Conservation (phyloP, 2,888 invertebrate genomes). For the Myopa tessellatipennis region DNA sequence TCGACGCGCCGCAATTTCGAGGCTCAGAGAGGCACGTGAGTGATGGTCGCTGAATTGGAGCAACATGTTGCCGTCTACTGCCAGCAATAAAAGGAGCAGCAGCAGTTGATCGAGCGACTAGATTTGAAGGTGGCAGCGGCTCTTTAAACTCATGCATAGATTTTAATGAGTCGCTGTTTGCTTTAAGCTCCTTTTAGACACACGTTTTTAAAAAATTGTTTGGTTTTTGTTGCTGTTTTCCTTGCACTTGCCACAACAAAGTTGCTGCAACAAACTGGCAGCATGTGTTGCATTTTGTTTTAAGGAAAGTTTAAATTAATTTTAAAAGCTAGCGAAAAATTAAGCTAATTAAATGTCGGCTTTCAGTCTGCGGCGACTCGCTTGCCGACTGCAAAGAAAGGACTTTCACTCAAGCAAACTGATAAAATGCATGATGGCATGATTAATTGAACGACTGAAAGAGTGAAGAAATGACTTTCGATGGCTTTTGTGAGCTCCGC, state of each 20-base stretch:
- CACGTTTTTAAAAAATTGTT: neutral
- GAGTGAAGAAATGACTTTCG: too few species aligned
- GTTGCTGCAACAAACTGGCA: neutral
- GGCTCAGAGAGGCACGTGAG: conserved; percentile 22
- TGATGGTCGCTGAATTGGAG: conserved; percentile 25
- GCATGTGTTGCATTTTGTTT: neutral
- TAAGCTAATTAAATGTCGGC: conserved; percentile 3
- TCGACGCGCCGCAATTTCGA: neutral
- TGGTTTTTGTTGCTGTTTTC: neutral
- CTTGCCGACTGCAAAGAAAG: neutral
- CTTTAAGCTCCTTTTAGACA: neutral
- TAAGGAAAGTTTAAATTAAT: conserved; percentile 27
- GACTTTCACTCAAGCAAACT: conserved; percentile 18
- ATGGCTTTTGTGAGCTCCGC: too few species aligned
- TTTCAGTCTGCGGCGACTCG: neutral
- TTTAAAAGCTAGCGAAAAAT: conserved; percentile 9
- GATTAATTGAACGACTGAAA: neutral
- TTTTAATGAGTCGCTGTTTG: conserved; percentile 13
- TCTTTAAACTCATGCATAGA: conserved; percentile 7
- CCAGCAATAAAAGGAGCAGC: neutral
- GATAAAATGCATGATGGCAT: neutral
- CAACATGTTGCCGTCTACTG: neutral
- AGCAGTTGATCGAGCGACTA: neutral
- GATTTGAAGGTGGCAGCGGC: neutral
- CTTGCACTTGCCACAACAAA: neutral